These are phyloP conservation scores for Alloscopus bannaensis DNA, from an alignment of 2,888 invertebrate genomes.

Conservation along the genomic window DNA sequence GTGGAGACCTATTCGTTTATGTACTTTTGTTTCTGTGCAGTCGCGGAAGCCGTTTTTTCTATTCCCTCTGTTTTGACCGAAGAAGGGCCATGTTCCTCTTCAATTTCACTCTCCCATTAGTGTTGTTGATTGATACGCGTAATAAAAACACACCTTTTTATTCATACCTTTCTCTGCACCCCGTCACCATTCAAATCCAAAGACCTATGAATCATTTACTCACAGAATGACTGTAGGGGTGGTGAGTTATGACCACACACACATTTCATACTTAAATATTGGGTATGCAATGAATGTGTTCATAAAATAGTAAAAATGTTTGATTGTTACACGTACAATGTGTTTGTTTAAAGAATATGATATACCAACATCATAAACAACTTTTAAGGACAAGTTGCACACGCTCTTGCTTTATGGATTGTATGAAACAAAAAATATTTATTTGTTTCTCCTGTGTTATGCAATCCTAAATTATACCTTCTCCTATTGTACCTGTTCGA, in stretches of 20 bases:
- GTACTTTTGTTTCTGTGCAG: neutral
- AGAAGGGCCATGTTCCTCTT: neutral
- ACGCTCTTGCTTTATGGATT: too few relatives aligned
- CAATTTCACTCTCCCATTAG: too few relatives aligned
- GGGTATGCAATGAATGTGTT: neutral
- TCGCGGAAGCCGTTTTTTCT: neutral
- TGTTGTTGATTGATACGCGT: slow-evolving; percentile 46
- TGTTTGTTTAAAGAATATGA: neutral
- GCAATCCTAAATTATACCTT: too few relatives aligned
- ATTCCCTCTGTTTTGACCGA: too few relatives aligned
- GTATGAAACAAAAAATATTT: too few relatives aligned
- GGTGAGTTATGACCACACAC: slow-evolving; percentile 47
- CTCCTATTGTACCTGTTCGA: too few relatives aligned
- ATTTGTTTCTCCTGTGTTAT: too few relatives aligned
- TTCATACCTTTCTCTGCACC: slow-evolving; percentile 42
- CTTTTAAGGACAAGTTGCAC: too few relatives aligned
- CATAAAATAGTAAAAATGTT: neutral
- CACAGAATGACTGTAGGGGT: slow-evolving; percentile 45
- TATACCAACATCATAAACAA: neutral
- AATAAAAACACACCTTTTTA: slow-evolving; percentile 49
- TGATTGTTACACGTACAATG: neutral
- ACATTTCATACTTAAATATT: neutral
- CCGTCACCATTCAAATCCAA: slow-evolving; percentile 25
- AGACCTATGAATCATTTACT: slow-evolving; percentile 33
- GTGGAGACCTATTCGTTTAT: too few relatives aligned